These are phyloP conservation scores for Clarias batrachus DNA, from an alignment of 2,113 vertebrate species.

Conservation along the genomic window DNA sequence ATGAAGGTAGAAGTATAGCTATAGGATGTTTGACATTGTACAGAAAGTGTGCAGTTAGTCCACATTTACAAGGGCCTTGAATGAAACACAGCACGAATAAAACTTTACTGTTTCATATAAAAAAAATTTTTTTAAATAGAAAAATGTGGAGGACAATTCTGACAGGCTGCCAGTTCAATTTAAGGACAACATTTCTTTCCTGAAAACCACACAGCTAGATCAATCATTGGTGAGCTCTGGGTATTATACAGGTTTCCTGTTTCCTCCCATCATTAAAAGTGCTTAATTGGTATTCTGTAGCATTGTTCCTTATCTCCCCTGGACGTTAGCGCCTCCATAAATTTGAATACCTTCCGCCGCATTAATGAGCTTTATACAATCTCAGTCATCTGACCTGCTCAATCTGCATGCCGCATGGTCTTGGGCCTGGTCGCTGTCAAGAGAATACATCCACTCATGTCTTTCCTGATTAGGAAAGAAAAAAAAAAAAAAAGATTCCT, in stretches of 20 bases:
- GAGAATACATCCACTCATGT: neutral
- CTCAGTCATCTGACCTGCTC: conserved; percentile 15
- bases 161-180: neutral
- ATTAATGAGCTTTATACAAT: conserved; percentile 39
- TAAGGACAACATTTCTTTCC: neutral
- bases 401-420: neutral
- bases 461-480: neutral
- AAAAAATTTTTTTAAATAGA: too few species aligned
- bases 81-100: neutral
- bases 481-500: neutral
- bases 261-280: conserved; percentile 37
- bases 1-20: neutral
- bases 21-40: conserved; percentile 14
- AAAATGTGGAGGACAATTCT: neutral
- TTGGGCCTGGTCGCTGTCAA: neutral
- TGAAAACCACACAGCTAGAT: neutral
- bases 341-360: conserved; percentile 43
- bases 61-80: neutral
- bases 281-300: conserved; percentile 36
- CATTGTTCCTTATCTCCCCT: conserved; percentile 40
- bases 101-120: neutral
- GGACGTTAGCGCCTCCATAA: conserved; percentile 41
- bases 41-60: neutral
- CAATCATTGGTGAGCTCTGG: neutral
- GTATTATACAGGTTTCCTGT: neutral